A percentile compares a stretch with the other conserved stretches of the same genome.
phyloP scores from a whole-genome alignment of 2,797 vertebrate genomes.

The Falco rusticolus region DNA sequence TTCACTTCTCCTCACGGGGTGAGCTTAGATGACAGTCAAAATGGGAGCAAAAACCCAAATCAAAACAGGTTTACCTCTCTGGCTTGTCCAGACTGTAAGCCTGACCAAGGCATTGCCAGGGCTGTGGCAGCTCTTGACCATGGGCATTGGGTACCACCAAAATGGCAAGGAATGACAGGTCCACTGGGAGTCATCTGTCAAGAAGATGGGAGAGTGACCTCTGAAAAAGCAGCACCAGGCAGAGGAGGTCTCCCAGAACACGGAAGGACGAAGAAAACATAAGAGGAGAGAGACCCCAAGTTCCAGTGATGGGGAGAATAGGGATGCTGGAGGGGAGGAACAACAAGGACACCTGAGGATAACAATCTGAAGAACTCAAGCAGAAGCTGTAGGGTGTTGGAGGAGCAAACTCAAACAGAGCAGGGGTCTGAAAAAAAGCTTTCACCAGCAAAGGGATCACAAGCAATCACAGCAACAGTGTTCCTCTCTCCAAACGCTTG shows the following conservation, averaged over 20 bases:
- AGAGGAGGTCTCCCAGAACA: neutral
- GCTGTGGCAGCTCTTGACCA: neutral
- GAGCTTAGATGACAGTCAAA: neutral
- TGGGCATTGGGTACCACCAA: neutral
- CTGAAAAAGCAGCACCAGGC: neutral
- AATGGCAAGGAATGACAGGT: neutral
- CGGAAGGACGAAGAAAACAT: neutral
- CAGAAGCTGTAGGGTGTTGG: neutral
- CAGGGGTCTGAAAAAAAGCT: neutral
- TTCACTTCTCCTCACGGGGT: constrained; percentile 63
- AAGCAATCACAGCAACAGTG: neutral
- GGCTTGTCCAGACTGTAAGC: neutral
- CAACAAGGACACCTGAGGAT: neutral
- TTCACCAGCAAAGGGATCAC: neutral
- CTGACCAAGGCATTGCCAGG: neutral
- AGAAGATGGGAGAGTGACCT: neutral
- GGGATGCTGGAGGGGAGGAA: neutral
- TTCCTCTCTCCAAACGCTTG: neutral
- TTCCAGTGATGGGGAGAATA: neutral
- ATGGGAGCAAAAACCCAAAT: neutral
- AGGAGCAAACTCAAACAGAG: neutral
- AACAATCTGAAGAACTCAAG: neutral
- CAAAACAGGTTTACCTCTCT: neutral
- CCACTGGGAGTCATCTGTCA: neutral
- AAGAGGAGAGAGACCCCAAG: neutral